Percentiles rank a stretch among this genome's conserved stretches.
Evolutionary conservation across 2,888 invertebrate species (phyloP).

Genomic region (Mythimna vitellina): DNA sequence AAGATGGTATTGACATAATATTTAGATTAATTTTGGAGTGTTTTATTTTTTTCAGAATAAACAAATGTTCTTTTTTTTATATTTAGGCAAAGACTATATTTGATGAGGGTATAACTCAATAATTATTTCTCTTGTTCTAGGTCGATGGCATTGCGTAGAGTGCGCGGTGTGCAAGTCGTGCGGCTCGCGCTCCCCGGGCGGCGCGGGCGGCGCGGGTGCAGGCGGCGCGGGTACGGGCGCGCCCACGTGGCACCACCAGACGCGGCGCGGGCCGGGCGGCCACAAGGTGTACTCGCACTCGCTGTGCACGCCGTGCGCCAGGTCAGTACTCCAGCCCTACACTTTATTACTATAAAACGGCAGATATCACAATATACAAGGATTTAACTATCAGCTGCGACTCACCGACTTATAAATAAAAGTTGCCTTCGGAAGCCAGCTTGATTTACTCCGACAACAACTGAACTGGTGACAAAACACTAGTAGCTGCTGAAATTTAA

Average conservation of each 20-base stretch:
- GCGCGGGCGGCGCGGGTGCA: constrained; percentile 33
- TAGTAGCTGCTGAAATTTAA: neutral
- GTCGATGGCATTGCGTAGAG: constrained; percentile 96
- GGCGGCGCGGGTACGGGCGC: constrained; percentile 10
- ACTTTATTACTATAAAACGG: neutral
- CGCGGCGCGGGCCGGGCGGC: constrained; percentile 86
- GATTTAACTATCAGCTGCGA: neutral
- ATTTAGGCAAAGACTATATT: neutral
- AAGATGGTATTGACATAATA: neutral
- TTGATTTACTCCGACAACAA: neutral
- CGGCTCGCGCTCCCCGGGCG: constrained; percentile 84
- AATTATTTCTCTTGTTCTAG: constrained; percentile 70
- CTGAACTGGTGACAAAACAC: too few species aligned
- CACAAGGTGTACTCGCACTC: constrained; percentile 90
- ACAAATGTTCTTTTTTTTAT: neutral
- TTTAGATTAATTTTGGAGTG: too few species aligned
- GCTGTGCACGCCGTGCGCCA: constrained; percentile 93
- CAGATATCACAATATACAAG: too few species aligned
- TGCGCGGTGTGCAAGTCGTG: constrained; percentile 93
- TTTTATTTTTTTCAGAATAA: too few species aligned
- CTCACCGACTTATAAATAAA: neutral
- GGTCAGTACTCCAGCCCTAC: constrained; percentile 82
- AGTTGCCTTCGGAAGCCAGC: neutral
- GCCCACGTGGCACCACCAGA: constrained; percentile 88
- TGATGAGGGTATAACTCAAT: neutral